Conservation (phyloP, 2,113 vertebrate genomes). For the Turnix velox region DNA sequence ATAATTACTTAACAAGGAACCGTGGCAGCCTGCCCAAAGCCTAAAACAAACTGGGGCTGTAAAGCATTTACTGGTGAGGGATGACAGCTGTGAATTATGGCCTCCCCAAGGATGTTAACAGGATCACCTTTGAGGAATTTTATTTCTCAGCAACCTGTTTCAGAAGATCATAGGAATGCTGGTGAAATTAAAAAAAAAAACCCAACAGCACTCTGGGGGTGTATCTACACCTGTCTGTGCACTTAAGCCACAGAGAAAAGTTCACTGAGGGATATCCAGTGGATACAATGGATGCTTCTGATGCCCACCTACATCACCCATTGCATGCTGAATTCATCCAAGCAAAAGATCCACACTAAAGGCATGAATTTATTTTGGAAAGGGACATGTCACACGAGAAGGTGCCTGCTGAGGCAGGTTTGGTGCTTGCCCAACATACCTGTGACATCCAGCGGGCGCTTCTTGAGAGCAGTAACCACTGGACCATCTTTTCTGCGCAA, state of each 20-base stretch:
- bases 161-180: neutral
- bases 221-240: neutral
- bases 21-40: neutral
- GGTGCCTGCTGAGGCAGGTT: fast-evolving
- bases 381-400: fast-evolving
- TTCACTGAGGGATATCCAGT: neutral
- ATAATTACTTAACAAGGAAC: neutral
- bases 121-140: neutral
- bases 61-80: neutral
- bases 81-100: neutral
- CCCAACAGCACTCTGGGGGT: neutral
- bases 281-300: fast-evolving
- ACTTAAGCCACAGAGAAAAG: neutral
- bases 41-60: neutral
- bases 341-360: fast-evolving
- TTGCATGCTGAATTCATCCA: too few relatives aligned
- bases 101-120: neutral
- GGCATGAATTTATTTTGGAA: neutral
- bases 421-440: slow-evolving; percentile 60
- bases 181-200: too few relatives aligned
- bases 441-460: slow-evolving; percentile 89
- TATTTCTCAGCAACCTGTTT: neutral
- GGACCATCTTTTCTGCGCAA: slow-evolving; percentile 91
- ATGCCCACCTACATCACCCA: neutral
- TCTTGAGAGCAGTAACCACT: slow-evolving; percentile 83